Evolutionary conservation across 2,888 invertebrate genomes (phyloP), one percentile per base, ranked within the genome.

Genomic region (Caenorhabditis sp.): DNA sequence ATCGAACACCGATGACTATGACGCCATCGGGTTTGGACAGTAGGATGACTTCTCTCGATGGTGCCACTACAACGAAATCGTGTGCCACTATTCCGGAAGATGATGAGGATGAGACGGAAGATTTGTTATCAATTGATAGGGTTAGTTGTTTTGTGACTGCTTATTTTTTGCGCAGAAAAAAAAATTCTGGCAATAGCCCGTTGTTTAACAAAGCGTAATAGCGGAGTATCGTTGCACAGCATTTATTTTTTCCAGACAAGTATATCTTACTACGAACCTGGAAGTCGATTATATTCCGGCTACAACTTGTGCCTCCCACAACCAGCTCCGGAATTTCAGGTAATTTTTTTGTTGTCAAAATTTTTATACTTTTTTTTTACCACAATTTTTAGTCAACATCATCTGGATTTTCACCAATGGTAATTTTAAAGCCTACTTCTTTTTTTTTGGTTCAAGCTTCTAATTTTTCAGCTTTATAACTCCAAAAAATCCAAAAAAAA

Each of bases 71-170:
- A 23, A 82, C 83, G 1, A 83, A 83, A 66, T 84, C 84, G 55
- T 85, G 85, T 59, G 84, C 85, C 0, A 85, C 85, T 6, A 85
- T 85, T 58, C 85, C 85, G n/a, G 81, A 82, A 66, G 81, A 80
- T 27, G 82, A 84, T 27, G 84, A 84, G 27, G 83, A 82, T 31
- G 70, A 69, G 31, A 58, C 72, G 24, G 83, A 84, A 51, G 84
- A 84, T 58, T 63, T 84, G 55, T 68, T 84, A n/a, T 84, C 84
- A 1, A 84, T 84, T 51, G 84, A 84, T 66, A 66, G 84, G 66
- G 83, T 83, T 19, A 64, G 31, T 19, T 6, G 21, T 19, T 58
- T 24, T 58, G n/a, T n/a, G n/a, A n/a, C n/a, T n/a, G n/a, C n/a
- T n/a, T n/a, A n/a, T n/a, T n/a, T n/a, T n/a, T n/a, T n/a, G n/a